phyloP scores from a whole-genome alignment of 2,888 invertebrate genomes.

The Callyntrura sp. region DNA sequence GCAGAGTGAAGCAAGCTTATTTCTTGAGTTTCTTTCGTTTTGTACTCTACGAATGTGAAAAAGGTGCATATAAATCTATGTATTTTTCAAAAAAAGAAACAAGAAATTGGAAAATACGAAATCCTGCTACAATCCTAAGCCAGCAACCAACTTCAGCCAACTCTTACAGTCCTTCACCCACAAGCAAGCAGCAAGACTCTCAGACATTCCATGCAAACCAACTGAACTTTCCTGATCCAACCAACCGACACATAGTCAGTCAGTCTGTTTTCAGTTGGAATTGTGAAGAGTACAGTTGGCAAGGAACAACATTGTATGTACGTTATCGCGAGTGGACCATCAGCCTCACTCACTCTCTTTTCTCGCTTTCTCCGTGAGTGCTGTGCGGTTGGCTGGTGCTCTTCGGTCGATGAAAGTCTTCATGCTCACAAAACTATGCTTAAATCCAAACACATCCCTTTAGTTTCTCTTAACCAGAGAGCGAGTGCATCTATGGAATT shows the following conservation, averaged over 20 bases:
- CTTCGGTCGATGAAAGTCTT: conserved; percentile 78
- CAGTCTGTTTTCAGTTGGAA: conserved; percentile 75
- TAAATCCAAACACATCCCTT: conserved; percentile 70
- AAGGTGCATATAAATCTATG: conserved; percentile 31
- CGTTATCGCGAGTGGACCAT: conserved; percentile 64
- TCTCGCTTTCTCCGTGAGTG: conserved; percentile 68
- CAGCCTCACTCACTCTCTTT: conserved; percentile 62
- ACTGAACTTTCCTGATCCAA: conserved; percentile 70
- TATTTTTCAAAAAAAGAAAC: conserved; percentile 57
- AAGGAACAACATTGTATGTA: conserved; percentile 63
- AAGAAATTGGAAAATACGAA: conserved; percentile 61
- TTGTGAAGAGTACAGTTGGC: conserved; percentile 73
- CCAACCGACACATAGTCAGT: conserved; percentile 74
- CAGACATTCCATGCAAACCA: conserved; percentile 75
- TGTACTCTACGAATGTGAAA: conserved; percentile 23
- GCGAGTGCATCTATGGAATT: conserved; percentile 69
- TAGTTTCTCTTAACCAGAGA: conserved; percentile 62
- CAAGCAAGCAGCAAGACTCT: conserved; percentile 59
- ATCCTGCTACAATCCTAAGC: conserved; percentile 70
- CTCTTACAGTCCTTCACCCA: conserved; percentile 74
- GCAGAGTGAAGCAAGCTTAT: conserved; percentile 40
- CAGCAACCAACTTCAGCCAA: conserved; percentile 62
- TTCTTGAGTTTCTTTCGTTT: conserved; percentile 28
- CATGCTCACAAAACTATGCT: conserved; percentile 75
- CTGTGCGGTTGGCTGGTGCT: conserved; percentile 76